Evolutionary conservation across 2,888 invertebrate genomes (phyloP).

Genomic region (Empis livida): DNA sequence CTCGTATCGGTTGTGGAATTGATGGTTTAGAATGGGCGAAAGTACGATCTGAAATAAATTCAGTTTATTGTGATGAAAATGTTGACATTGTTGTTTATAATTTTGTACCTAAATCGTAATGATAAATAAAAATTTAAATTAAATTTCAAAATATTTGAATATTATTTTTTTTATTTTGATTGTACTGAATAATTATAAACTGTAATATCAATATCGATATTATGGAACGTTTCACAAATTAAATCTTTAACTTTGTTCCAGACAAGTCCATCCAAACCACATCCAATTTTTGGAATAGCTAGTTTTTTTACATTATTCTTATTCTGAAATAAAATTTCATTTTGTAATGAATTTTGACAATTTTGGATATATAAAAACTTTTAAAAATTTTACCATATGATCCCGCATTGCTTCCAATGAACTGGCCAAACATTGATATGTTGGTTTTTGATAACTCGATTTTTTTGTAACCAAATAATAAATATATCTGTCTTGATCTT

Average conservation of each 20-base stretch:
- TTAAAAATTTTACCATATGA: conserved; percentile 25
- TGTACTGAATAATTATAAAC: conserved; percentile 35
- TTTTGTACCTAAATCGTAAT: conserved; percentile 30
- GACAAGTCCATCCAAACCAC: conserved; percentile 48
- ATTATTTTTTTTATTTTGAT: neutral
- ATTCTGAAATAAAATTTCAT: conserved; percentile 19
- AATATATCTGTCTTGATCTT: conserved; percentile 33
- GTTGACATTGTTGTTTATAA: conserved; percentile 41
- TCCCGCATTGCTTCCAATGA: conserved; percentile 30
- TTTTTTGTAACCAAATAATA: conserved; percentile 49
- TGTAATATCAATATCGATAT: conserved; percentile 35
- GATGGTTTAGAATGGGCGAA: conserved; percentile 49
- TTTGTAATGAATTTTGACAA: too few relatives aligned
- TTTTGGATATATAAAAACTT: neutral
- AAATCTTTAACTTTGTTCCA: conserved; percentile 44
- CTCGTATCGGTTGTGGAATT: conserved; percentile 52
- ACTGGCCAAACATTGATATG: conserved; percentile 31
- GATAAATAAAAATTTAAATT: neutral
- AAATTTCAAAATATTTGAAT: neutral
- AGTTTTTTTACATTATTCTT: conserved; percentile 39
- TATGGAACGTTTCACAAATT: conserved; percentile 39
- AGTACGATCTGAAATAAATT: conserved; percentile 39
- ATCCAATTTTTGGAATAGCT: conserved; percentile 51
- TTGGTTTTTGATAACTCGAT: conserved; percentile 38
- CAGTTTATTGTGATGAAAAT: conserved; percentile 39